These are phyloP conservation scores for Pipa parva DNA, from an alignment of 2,113 vertebrate species.

Conservation along the genomic window DNA sequence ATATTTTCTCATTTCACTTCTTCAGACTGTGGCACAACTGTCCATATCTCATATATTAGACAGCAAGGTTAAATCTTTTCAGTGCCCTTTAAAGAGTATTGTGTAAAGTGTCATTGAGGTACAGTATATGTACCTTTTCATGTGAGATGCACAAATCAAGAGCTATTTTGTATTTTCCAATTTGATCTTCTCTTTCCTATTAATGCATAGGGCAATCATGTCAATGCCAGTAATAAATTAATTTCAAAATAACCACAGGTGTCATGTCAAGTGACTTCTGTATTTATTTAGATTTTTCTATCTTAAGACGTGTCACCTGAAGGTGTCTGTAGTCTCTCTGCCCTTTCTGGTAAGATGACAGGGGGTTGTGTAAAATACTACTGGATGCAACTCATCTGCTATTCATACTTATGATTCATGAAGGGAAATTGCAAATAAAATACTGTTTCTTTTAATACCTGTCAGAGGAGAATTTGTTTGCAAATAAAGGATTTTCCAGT, in stretches of 20 bases:
- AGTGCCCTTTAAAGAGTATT: no score
- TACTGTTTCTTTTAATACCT: constrained; percentile 37
- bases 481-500: constrained; percentile 23
- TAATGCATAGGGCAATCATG: constrained; percentile 16
- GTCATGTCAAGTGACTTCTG: constrained; percentile 25
- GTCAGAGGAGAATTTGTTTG: constrained; percentile 17
- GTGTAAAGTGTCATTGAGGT: no score
- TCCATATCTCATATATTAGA: no score
- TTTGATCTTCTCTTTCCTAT: constrained; percentile 12
- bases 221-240: constrained; percentile 27
- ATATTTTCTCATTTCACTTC: no score
- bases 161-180: constrained; percentile 12
- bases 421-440: constrained; percentile 38
- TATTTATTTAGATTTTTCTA: neutral
- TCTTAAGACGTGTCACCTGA: constrained; percentile 4
- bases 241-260: constrained; percentile 27
- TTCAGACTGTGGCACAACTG: no score
- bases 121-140: no score
- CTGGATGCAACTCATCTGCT: constrained; percentile 25
- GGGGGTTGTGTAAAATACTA: constrained; percentile 23
- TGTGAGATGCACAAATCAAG: neutral
- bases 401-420: constrained; percentile 41
- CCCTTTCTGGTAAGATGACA: constrained; percentile 30
- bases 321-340: neutral
- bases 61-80: no score